A percentile compares a stretch with the other conserved stretches of the same genome.
Conservation (phyloP, 2,113 vertebrate genomes). For the Chiloscyllium plagiosum region DNA sequence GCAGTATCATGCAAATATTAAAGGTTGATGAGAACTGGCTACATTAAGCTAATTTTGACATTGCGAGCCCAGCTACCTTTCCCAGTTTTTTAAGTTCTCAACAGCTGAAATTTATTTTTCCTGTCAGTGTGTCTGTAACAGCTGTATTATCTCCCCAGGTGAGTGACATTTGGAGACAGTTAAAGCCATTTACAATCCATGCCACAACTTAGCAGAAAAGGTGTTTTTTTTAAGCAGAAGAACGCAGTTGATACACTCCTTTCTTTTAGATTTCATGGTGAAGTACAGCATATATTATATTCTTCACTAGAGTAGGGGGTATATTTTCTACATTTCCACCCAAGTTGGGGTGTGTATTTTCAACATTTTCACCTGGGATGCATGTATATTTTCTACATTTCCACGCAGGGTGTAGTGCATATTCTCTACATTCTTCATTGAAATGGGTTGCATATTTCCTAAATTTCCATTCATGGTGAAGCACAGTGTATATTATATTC, state of each 20-base stretch:
- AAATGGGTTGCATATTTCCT: neutral
- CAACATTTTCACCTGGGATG: too few relatives aligned
- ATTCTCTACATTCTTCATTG: neutral
- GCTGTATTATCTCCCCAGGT: neutral
- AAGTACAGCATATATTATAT: neutral
- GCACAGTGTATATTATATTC: neutral
- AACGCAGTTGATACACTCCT: neutral
- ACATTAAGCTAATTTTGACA: conserved; percentile 12
- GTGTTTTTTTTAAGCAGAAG: neutral
- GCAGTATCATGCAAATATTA: neutral
- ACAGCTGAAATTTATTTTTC: neutral
- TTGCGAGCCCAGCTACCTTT: conserved; percentile 4
- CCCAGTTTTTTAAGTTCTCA: neutral
- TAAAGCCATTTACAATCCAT: neutral
- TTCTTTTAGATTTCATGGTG: neutral
- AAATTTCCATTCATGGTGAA: neutral
- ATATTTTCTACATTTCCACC: neutral
- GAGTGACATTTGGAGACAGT: neutral
- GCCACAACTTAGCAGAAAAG: neutral
- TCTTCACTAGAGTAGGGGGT: neutral
- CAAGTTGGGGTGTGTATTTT: too few relatives aligned
- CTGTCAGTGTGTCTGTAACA: neutral
- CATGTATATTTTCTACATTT: too few relatives aligned
- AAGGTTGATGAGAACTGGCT: neutral
- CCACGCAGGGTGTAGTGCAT: neutral